A percentile compares a stretch with the other conserved stretches of the same genome.
These are phyloP conservation scores for Ophion slaviceki DNA, from an alignment of 2,888 invertebrate species.

Conservation along the genomic window DNA sequence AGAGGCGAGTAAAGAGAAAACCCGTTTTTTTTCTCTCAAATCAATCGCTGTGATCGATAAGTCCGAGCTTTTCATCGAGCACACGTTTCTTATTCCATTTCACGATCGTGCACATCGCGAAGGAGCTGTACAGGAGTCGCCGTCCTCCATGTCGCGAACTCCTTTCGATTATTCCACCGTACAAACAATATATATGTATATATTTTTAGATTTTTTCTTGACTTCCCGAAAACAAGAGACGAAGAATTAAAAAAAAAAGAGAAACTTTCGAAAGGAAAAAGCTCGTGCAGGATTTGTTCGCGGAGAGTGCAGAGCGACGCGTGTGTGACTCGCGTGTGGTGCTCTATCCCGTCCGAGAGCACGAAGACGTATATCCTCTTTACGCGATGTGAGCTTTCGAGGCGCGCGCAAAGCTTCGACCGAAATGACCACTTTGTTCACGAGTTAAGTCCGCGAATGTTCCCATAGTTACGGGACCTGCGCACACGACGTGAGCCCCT, in stretches of 20 bases:
- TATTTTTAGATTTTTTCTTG: background rate
- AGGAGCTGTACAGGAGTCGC: background rate
- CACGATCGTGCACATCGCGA: background rate
- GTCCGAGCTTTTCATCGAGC: conserved; percentile 8
- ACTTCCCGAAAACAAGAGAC: background rate
- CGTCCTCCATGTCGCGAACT: background rate
- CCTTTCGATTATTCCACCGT: background rate
- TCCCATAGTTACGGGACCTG: conserved; percentile 62
- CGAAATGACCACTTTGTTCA: conserved; percentile 57
- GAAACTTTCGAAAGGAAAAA: background rate
- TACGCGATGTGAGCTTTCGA: conserved; percentile 14
- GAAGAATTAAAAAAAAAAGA: background rate
- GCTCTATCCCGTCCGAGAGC: background rate
- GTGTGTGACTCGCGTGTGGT: background rate
- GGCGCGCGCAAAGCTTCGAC: conserved; percentile 47
- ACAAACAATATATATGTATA: background rate
- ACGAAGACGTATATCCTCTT: conserved; percentile 10
- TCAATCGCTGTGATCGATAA: conserved; percentile 27
- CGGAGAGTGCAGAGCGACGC: background rate
- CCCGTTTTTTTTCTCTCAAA: background rate
- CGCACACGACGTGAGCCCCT: conserved; percentile 14
- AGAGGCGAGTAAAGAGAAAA: background rate
- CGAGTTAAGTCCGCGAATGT: conserved; percentile 48
- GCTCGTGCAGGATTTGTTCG: background rate
- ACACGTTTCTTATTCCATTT: conserved; percentile 3